Evolutionary conservation across 2,888 invertebrate genomes (phyloP), one percentile per base, ranked within the genome.

Genomic region (Incurvaria masculella): DNA sequence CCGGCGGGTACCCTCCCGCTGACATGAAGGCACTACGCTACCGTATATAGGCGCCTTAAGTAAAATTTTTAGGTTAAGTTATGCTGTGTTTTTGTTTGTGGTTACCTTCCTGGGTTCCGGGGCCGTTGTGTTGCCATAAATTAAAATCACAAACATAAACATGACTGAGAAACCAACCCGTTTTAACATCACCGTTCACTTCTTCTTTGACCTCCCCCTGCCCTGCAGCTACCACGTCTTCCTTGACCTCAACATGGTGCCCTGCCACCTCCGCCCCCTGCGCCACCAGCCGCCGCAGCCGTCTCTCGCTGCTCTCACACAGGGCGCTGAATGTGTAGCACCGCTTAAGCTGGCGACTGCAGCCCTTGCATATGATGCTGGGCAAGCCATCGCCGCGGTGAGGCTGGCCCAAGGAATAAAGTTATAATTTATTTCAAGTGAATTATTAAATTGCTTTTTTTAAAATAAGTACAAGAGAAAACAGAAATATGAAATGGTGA

Each of bases 281-380:
- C 14, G 41, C 40, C 10, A 46, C 16, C 17, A 44, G 14, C 4
- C 50, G 49, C 52, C 58, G 61, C 2, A 78, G 54, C 46, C 60
- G 68, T 49, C 57, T 60, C 26, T 78, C 69, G 55, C 71, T 76
- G 38, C 67, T 61, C 38, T 68, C 68, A 51, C 76, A 76, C 54
- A 63, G 66, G 20, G 65, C 51, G 47, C 68, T 68, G 51, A 78
- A 76, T n/a, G 61, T 46, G 48, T 69, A 76, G 1, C 66, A 58
- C 43, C 64, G 60, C 56, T 72, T 75, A 1, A 78, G 58, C 45
- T 69, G 69, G 27, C 65, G 62, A 47, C 61, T 59, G 52, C 78
- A 78, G 19, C 70, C 70, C 52, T 72, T 76, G 51, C 78, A 78
- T 46, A 78, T 73, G 44, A 62, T 53, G 16, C 64, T 62, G 2